Base-by-base conservation (phyloP, 2,113 vertebrate genomes). In the Emberiza fucata region DNA sequence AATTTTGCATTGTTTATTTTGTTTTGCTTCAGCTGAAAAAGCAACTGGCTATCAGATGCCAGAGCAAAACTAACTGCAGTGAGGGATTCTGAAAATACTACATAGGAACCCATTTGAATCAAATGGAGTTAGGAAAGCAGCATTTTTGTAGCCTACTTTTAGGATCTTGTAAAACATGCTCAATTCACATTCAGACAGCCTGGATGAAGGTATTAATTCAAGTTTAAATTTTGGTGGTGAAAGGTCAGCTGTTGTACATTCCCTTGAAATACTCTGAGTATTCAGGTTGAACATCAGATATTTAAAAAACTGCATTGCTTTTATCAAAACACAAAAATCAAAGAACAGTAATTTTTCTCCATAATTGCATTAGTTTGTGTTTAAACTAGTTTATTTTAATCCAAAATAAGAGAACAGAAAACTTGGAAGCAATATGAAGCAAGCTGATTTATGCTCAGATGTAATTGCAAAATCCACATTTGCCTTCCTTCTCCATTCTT, bases 1-100 rank as follows among this genome's bases (percentile, higher is more conserved):
- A 84, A 75, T 39, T 92, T 90, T 91, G 65, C 13, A 47, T 28
- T 81, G 29, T 61, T 91, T 91, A 33, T 92, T 80, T 86, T 92
- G 21, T 17, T 92, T 72, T 95, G 21, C 59, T 86, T 91, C 73
- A 56, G 39, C 9, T 96, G 61, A 87, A 89, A 85, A 95, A 87
- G 28, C 57, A 95, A 92, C 79, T 47, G 10, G 10, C 35, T 87
- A 31, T 79, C 44, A 64, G 65, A 87, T 63, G 90, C 42, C 73
- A 91, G 48, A 81, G 66, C 6, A 68, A 85, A 79, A 48, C 11
- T 71, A 47, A 47, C 19, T 65, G 80, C 60, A 39, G 27, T 71
- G 42, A 71, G 9, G 18, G 23, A 51, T 72, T 59, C 48, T 86
- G 39, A 29, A 89, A 89, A 48, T 56, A 65, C 27, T 60, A 37